phyloP scores from a whole-genome alignment of 2,888 invertebrate genomes.

The Galeruca laticollis region DNA sequence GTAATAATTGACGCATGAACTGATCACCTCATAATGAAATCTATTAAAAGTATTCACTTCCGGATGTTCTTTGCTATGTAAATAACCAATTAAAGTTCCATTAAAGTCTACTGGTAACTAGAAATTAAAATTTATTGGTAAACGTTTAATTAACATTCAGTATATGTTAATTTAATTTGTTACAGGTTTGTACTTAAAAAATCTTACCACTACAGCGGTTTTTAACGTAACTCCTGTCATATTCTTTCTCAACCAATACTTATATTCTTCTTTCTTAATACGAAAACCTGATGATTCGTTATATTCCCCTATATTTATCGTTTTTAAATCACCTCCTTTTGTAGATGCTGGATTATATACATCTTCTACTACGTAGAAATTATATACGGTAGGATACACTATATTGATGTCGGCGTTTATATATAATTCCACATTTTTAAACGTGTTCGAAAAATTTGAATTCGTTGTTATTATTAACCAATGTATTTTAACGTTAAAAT shows the following conservation, averaged over 20 bases:
- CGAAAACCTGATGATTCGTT: slow-evolving; percentile 44
- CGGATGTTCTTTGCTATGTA: slow-evolving; percentile 51
- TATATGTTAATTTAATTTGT: slow-evolving; percentile 6
- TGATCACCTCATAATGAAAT: slow-evolving; percentile 56
- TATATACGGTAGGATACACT: slow-evolving; percentile 33
- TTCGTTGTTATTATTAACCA: slow-evolving; percentile 53
- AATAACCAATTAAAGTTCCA: slow-evolving; percentile 54
- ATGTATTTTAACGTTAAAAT: slow-evolving; percentile 52
- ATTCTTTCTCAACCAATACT: slow-evolving; percentile 56
- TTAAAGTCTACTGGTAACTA: slow-evolving; percentile 56
- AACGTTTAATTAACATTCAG: not conserved
- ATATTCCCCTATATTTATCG: slow-evolving; percentile 47
- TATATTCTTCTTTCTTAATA: slow-evolving; percentile 33
- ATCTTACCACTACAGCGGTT: slow-evolving; percentile 55
- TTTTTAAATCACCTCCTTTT: slow-evolving; percentile 51
- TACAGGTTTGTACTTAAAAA: too few species aligned
- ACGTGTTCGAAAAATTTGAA: slow-evolving; percentile 41
- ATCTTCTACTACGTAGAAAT: slow-evolving; percentile 44
- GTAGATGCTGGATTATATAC: slow-evolving; percentile 54
- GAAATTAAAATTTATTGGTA: slow-evolving; percentile 38
- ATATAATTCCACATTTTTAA: slow-evolving; percentile 50
- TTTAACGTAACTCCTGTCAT: slow-evolving; percentile 57
- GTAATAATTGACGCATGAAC: slow-evolving; percentile 55
- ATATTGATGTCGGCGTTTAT: slow-evolving; percentile 54
- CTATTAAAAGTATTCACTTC: slow-evolving; percentile 59